These are phyloP conservation scores for Resseliella maxima DNA, from an alignment of 2,888 invertebrate species.

Conservation along the genomic window DNA sequence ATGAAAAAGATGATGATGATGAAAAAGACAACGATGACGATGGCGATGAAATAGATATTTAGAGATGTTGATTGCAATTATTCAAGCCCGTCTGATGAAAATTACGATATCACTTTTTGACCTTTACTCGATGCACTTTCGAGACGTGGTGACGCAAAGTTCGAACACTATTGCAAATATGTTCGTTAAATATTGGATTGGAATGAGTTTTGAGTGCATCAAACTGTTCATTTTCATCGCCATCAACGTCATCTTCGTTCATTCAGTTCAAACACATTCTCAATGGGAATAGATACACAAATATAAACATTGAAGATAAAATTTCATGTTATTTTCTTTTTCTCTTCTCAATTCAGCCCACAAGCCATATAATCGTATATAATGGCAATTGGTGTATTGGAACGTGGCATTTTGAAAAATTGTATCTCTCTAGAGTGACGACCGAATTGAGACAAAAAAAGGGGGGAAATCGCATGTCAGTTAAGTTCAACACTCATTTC, in stretches of 20 bases:
- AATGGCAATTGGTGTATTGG: constrained; percentile 39
- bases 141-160: not conserved
- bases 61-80: not conserved
- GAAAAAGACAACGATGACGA: not conserved
- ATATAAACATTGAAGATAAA: not conserved
- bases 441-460: not conserved
- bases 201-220: not conserved
- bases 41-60: not conserved
- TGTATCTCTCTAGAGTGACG: not conserved
- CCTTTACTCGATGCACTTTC: constrained; percentile 29
- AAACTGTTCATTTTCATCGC: not conserved
- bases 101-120: constrained; percentile 48
- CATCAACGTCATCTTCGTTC: constrained; percentile 10
- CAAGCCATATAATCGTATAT: not conserved
- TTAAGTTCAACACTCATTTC: not conserved
- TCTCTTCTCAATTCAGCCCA: not conserved
- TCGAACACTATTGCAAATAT: not conserved
- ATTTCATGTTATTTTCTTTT: not conserved
- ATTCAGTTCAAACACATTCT: not conserved
- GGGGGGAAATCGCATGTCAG: constrained; percentile 32
- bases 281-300: not conserved
- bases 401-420: constrained; percentile 51
- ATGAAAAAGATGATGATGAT: not conserved
- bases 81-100: not conserved
- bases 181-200: not conserved